Evolutionary conservation across 2,888 invertebrate species (phyloP), one percentile per base, ranked within the genome.

Genomic region (Tinea pellionella): DNA sequence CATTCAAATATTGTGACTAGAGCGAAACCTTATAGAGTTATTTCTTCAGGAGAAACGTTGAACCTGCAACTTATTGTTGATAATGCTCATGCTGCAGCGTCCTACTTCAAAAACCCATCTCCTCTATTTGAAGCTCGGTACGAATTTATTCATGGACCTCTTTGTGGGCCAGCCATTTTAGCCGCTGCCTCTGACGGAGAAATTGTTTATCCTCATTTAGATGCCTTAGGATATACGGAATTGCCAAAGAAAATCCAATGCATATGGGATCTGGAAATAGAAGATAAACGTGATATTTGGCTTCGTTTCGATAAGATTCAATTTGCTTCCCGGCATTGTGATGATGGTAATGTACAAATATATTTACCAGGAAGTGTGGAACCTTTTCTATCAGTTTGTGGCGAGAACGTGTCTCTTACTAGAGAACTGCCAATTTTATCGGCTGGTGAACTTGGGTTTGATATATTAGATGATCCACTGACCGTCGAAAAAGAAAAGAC

Each of bases 101-200:
- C 94, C 60, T 96, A 96, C 76, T 96, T 96, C 80, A 96, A 96
- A 74, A 94, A 95, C 69, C 90, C 93, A 1, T 90, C 91, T 37
- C 93, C 96, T 0, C 86, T 96, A 3, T 96, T 96, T 71, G 93
- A 95, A 75, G 96, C 96, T 0, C 90, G 90, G 4, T 97, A 95
- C 73, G 95, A 96, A 73, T 96, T 96, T 70, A 94, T 96, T 0
- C 96, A 96, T 67, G 95, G 95, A 0, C 96, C 96, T 0, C 82
- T 96, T 0, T 96, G 96, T 71, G 96, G 96, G 0, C 95, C 96
- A 0, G 92, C 96, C 0, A 90, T 94, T 2, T 79, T 96, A 56
- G 92, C 93, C 7, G 93, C 95, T 0, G 90, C 92, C 0, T 92
- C 94, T 0, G 95, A 96, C 68, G 96, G 95, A 0, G 94, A 95